Conservation (phyloP, 2,797 vertebrate species). For the Microchirus variegatus region DNA sequence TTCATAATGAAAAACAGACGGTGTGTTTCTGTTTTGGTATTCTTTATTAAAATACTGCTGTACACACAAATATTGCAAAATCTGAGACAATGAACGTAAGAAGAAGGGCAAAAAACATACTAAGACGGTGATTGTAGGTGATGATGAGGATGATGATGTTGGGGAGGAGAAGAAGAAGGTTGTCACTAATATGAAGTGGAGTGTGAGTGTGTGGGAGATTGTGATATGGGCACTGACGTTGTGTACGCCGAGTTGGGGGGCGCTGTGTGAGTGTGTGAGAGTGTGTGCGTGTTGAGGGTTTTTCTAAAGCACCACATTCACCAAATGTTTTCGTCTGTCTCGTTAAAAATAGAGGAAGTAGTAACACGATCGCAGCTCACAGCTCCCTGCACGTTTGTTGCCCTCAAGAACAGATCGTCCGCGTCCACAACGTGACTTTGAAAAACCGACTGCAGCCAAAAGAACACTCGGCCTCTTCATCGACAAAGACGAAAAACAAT, state of each 20-base stretch:
- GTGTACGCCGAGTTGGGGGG: slow-evolving; percentile 36
- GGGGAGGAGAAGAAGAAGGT: slow-evolving; percentile 63
- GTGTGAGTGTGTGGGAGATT: slow-evolving; percentile 49
- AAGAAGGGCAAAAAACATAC: slow-evolving; percentile 81
- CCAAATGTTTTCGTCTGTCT: slow-evolving; percentile 68
- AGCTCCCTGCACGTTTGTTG: slow-evolving; percentile 57
- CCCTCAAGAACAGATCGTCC: slow-evolving; percentile 60
- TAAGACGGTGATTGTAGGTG: slow-evolving; percentile 77
- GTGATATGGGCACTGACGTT: slow-evolving; percentile 62
- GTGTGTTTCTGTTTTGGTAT: slow-evolving; percentile 82
- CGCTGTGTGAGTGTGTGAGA: slow-evolving; percentile 43
- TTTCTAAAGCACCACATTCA: slow-evolving; percentile 83
- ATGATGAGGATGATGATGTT: slow-evolving; percentile 11
- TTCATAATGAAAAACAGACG: too few relatives aligned
- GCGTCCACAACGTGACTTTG: slow-evolving; percentile 2
- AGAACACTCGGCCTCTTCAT: too few relatives aligned
- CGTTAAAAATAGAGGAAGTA: slow-evolving; percentile 69
- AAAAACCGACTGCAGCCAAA: slow-evolving; percentile 6
- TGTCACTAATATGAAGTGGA: slow-evolving; percentile 74
- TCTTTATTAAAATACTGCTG: slow-evolving; percentile 99
- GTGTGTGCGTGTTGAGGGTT: slow-evolving; percentile 36
- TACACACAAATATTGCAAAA: slow-evolving; percentile 94
- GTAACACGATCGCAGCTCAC: slow-evolving; percentile 63
- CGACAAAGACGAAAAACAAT: slow-evolving; percentile 23
- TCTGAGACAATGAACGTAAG: slow-evolving; percentile 92